Percentiles rank a stretch among this genome's conserved stretches.
Evolutionary conservation across 2,888 invertebrate genomes (phyloP).

Genomic region (Osedax frankpressi): DNA sequence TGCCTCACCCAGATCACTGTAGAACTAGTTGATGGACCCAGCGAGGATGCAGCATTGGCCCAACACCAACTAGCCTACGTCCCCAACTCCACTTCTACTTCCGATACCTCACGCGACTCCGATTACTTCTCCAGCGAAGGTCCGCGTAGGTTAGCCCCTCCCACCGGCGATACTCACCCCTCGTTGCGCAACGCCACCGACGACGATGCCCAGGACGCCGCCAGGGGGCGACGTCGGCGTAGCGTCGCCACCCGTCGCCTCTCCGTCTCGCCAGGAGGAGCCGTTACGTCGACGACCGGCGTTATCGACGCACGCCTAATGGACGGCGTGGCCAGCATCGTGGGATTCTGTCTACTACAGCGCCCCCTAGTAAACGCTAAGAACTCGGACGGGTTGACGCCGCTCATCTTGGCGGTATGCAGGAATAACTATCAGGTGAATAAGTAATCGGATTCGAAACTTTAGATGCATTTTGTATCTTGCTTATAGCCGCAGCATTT

Average conservation of each 20-base stretch:
- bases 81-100: too few species aligned
- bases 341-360: constrained; percentile 19
- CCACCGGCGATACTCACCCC: background rate
- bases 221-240: background rate
- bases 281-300: background rate
- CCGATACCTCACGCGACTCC: background rate
- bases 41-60: background rate
- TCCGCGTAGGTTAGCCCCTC: too few species aligned
- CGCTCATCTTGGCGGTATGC: constrained; percentile 15
- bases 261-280: too few species aligned
- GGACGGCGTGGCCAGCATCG: constrained; percentile 23
- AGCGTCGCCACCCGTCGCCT: background rate
- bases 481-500: too few species aligned
- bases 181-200: constrained; percentile 17
- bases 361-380: constrained; percentile 26
- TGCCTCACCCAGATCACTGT: background rate
- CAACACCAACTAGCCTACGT: too few species aligned
- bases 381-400: constrained; percentile 28
- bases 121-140: too few species aligned
- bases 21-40: background rate
- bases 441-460: too few species aligned
- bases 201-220: constrained; percentile 24
- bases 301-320: constrained; percentile 25
- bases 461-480: too few species aligned
- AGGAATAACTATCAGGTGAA: background rate